These are phyloP conservation scores for Pseudachorutes palmiensis DNA, from an alignment of 1,140 invertebrate species.

Conservation along the genomic window DNA sequence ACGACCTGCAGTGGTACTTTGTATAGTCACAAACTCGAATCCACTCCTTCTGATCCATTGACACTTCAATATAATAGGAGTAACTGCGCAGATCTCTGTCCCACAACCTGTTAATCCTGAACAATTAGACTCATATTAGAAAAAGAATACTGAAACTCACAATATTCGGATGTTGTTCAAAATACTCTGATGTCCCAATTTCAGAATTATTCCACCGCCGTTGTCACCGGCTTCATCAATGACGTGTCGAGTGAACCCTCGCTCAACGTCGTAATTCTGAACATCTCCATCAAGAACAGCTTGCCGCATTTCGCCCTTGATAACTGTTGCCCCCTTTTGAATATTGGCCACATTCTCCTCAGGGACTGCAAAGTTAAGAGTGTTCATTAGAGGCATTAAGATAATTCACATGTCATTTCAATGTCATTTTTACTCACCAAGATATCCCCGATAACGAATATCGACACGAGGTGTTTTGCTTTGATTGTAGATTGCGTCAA, in stretches of 20 bases:
- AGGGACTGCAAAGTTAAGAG: constrained; percentile 51
- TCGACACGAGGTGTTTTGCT: constrained; percentile 66
- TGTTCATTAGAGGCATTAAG: too few species aligned
- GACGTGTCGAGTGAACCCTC: constrained; percentile 82
- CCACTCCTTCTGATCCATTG: constrained; percentile 94
- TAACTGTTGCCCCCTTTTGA: constrained; percentile 67
- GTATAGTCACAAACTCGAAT: constrained; percentile 84
- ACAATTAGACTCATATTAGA: too few species aligned
- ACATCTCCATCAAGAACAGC: constrained; percentile 80
- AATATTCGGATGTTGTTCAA: constrained; percentile 88
- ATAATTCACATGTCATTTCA: neutral
- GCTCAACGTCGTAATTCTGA: constrained; percentile 81
- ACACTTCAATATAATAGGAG: constrained; percentile 93
- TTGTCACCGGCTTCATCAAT: constrained; percentile 65
- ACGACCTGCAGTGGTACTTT: constrained; percentile 84
- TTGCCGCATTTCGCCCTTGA: constrained; percentile 76
- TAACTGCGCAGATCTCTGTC: constrained; percentile 80
- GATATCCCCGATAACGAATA: constrained; percentile 68
- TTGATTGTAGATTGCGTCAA: constrained; percentile 81
- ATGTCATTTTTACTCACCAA: constrained; percentile 48
- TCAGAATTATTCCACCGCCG: constrained; percentile 74
- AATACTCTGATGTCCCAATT: constrained; percentile 77
- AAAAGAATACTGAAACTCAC: too few species aligned
- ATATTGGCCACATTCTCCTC: constrained; percentile 84
- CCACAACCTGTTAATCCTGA: too few species aligned